Conservation (phyloP, 2,797 vertebrate genomes). For the Melanogrammus aeglefinus region DNA sequence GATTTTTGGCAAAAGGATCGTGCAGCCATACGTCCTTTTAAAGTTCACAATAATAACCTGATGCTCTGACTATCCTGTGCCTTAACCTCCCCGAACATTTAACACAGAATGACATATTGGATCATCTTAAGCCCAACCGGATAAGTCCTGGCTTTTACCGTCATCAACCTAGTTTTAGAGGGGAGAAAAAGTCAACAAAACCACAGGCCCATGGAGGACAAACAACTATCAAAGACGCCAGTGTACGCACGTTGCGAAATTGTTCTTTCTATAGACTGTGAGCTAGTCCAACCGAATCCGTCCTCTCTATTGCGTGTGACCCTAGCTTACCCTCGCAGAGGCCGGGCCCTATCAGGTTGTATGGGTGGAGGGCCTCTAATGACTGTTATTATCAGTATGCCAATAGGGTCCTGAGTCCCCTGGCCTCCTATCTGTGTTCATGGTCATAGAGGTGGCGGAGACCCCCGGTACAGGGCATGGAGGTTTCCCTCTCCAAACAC, state of each 20-base stretch:
- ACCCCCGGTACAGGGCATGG: neutral
- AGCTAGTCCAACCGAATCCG: neutral
- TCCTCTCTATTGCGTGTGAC: neutral
- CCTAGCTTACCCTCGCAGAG: neutral
- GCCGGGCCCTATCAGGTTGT: neutral
- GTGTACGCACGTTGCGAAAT: neutral
- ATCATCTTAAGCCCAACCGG: neutral
- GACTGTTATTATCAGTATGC: neutral
- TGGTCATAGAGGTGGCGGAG: neutral
- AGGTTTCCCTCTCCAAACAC: constrained; percentile 12
- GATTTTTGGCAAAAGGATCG: neutral
- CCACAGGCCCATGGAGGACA: neutral
- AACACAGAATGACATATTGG: neutral
- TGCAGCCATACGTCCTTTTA: neutral
- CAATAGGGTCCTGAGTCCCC: neutral
- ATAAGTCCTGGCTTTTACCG: neutral
- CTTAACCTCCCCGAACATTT: neutral
- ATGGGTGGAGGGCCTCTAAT: neutral
- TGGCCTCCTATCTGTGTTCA: neutral
- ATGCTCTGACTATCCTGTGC: neutral
- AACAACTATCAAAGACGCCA: neutral
- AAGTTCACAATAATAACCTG: neutral
- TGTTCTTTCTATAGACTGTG: neutral
- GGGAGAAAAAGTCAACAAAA: neutral
- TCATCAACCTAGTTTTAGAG: neutral